Base-by-base conservation (phyloP, 1,140 invertebrate species). In the Euschistus heros region DNA sequence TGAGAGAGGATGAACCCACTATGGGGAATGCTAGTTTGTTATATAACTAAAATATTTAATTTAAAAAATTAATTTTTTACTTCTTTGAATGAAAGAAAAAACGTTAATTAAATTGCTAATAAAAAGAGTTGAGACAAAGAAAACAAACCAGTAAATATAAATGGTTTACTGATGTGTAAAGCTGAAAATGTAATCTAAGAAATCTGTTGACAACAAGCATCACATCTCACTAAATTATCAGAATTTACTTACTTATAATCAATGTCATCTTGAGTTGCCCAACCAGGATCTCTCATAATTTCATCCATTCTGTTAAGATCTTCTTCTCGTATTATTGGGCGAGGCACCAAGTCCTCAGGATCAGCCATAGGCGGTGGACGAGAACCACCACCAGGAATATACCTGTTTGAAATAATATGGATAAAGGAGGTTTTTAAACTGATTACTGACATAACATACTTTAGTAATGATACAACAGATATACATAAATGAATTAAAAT, bases 291-390 rank as follows among this genome's bases (percentile, higher is more conserved):
- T 71, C 88, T 82, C 37, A 89, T 84, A 67, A 95, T 89, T 72
- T 95, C 89, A 77, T 94, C 92, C 82, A 96, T 88, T 65, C 88
- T 86, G 71, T 87, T 90, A 63, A 97, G 81, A 76, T 94, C 91
- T 74, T 94, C 92, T 72, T 94, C 91, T 66, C 89, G 89, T 55
- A 97, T 91, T 57, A 97, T 95, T 42, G 92, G 90, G 59, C 89
- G 79, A 42, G 80, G 77, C 60, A 77, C 69, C 27, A 80, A 72
- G 75, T 80, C 70, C 74, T 80, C 74, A 75, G 78, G 71, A 17
- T 76, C 74, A 20, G 68, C 62, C 2, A 65, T 50, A 61, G 52
- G 64, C 20, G 67, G 55, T 10, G 57, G 57, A 18, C 72, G 67
- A 30, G 74, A 76, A 0, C 75, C 73, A 66, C 76, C 74, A 65